Percentiles rank a stretch among this genome's conserved stretches.
Evolutionary conservation across 2,113 vertebrate species (phyloP).

Genomic region (Chauna torquata): DNA sequence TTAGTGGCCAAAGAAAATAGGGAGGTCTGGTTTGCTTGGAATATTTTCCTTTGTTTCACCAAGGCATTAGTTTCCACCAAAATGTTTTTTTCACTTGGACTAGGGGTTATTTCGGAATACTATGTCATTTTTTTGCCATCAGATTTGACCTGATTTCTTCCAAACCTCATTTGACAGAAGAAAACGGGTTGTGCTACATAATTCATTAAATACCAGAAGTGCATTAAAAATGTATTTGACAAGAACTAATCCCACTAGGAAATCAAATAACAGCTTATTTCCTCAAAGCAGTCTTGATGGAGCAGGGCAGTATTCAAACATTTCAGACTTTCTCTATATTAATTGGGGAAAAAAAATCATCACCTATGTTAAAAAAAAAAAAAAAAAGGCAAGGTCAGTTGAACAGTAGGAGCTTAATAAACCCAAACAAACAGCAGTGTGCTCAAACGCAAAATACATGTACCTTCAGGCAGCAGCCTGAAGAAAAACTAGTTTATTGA

Average conservation of each 20-base stretch:
- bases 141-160: slow-evolving; percentile 58
- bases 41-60: neutral
- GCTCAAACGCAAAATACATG: neutral
- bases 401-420: neutral
- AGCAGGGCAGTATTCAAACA: neutral
- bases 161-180: slow-evolving; percentile 30
- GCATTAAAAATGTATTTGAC: slow-evolving; percentile 64
- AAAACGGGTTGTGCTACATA: slow-evolving; percentile 27
- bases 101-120: slow-evolving; percentile 33
- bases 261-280: slow-evolving; percentile 54
- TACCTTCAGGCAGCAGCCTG: neutral
- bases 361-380: neutral
- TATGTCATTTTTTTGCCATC: neutral
- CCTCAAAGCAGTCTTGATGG: neutral
- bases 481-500: neutral
- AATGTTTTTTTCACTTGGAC: neutral
- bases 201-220: slow-evolving; percentile 56
- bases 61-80: neutral
- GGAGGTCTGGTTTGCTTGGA: neutral
- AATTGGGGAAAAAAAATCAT: neutral
- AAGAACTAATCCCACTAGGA: slow-evolving; percentile 38
- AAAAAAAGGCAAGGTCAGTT: neutral
- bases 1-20: neutral
- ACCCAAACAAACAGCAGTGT: neutral
- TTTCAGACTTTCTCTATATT: neutral